phyloP scores from a whole-genome alignment of 2,888 invertebrate genomes.

The Ganaspis brasiliensis region DNA sequence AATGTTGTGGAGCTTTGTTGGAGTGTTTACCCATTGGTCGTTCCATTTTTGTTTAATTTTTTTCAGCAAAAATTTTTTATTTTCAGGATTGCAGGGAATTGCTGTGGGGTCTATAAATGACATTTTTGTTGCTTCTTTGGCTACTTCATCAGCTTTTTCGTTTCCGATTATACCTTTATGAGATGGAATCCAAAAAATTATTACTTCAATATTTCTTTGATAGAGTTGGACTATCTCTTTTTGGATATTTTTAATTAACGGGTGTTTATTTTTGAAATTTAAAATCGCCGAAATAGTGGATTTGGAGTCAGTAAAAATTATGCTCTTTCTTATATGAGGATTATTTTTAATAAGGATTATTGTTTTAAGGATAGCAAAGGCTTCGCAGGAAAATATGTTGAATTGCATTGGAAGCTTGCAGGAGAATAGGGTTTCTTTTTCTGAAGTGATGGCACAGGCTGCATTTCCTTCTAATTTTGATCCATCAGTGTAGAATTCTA shows the following conservation, averaged over 20 bases:
- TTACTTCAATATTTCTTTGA: neutral
- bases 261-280: neutral
- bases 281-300: constrained; percentile 34
- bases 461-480: constrained; percentile 16
- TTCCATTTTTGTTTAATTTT: constrained; percentile 81
- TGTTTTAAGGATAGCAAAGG: constrained; percentile 28
- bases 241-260: constrained; percentile 30
- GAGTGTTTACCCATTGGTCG: constrained; percentile 66
- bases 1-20: constrained; percentile 55
- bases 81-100: constrained; percentile 22
- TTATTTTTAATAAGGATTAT: constrained; percentile 8
- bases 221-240: constrained; percentile 8
- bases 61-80: constrained; percentile 69
- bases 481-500: constrained; percentile 38
- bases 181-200: constrained; percentile 45
- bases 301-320: constrained; percentile 35
- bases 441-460: constrained; percentile 24
- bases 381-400: constrained; percentile 25
- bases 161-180: constrained; percentile 46
- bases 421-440: constrained; percentile 12
- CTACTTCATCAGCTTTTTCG: constrained; percentile 41
- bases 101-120: constrained; percentile 33
- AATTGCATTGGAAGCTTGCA: constrained; percentile 16
- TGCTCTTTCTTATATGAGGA: neutral
- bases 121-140: constrained; percentile 38